Percentiles rank a stretch among this genome's conserved stretches.
phyloP scores from a whole-genome alignment of 2,888 invertebrate genomes.

The Tetragonula carbonaria region DNA sequence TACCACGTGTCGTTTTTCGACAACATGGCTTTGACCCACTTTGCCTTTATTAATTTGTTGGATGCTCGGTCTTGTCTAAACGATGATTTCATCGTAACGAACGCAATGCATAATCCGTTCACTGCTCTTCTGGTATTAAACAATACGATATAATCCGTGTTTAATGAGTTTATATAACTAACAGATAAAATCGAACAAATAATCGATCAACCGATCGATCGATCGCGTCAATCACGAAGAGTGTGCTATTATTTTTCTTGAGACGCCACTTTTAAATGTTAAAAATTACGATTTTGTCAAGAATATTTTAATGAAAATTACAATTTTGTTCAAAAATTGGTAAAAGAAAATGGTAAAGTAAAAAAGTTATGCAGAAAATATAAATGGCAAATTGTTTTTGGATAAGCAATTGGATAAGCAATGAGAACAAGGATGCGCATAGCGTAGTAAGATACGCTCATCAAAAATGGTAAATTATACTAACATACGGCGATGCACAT shows the following conservation, averaged over 20 bases:
- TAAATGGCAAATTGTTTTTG: too few species aligned
- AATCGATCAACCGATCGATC: background rate
- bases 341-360: too few species aligned
- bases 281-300: too few species aligned
- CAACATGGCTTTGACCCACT: background rate
- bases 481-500: background rate
- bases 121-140: background rate
- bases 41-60: background rate
- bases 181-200: background rate
- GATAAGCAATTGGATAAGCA: background rate
- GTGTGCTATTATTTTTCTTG: too few species aligned
- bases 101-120: background rate
- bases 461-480: background rate
- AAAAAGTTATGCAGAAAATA: too few species aligned
- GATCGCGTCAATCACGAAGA: background rate
- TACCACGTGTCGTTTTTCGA: background rate
- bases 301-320: too few species aligned
- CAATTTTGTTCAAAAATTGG: too few species aligned
- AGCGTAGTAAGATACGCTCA: background rate
- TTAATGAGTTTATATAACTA: constrained; percentile 25
- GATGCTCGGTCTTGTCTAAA: background rate
- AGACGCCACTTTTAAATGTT: too few species aligned
- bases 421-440: too few species aligned
- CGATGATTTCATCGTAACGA: background rate
- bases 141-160: background rate